Evolutionary conservation across 2,888 invertebrate species (phyloP), one percentile per base, ranked within the genome.

Genomic region (Crossocerus cetratus): DNA sequence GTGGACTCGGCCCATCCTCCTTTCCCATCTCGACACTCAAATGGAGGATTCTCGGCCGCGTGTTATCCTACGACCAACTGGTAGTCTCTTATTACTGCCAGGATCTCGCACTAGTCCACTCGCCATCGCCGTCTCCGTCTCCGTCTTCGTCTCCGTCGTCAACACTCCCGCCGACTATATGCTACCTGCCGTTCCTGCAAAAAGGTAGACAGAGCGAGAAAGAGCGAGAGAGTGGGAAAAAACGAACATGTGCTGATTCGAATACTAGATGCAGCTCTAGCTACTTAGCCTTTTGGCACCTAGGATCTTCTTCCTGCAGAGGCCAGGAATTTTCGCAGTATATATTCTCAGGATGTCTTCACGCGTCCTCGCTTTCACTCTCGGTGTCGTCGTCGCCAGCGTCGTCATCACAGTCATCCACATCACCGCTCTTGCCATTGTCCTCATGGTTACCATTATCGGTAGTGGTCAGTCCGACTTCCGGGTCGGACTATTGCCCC

Each of bases 371-470:
- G 32, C 32, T 32, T 32, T 32, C 8, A 32, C 8, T 32, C 32
- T 66, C 18, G 32, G 61, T 18, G 8, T 67, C 55, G 44, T 67
- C 61, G 21, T 62, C 43, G 5, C 45, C 63, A 43, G 53, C 18
- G 13, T 67, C 55, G 21, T 67, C 44, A n/a, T 65, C 14, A 45
- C 57, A 23, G n/a, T 58, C 58, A 42, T 59, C 20, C 11, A 14
- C 18, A 20, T 20, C 59, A 13, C 44, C 42, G 43, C 20, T 44
- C 13, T 59, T 21, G 18, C 20, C 59, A 13, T 59, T n/a, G 59
- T 43, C 59, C 2, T 59, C 43, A 21, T 59, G 20, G 18, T 59
- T 21, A 5, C 44, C 43, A 18, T 59, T 21, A 8, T 44, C 13
- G 59, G 20, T 22, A 42, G 20, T 53, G 43, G 55, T 64, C 65